A percentile compares a stretch with the other conserved stretches of the same genome.
phyloP scores from a whole-genome alignment of 2,888 invertebrate genomes.

The Trachelus tabidus region DNA sequence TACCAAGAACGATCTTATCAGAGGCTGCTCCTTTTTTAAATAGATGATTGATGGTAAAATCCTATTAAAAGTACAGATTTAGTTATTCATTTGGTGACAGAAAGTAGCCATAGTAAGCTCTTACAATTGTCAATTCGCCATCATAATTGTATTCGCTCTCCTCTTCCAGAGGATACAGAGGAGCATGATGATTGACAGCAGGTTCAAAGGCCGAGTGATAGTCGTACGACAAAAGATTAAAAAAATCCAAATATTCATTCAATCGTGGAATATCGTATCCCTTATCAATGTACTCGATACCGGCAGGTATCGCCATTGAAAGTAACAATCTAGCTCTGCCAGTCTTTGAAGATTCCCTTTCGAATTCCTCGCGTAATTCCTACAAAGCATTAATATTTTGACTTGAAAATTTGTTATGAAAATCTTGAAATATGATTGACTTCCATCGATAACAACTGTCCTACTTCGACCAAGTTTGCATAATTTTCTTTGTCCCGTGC shows the following conservation, averaged over 20 bases:
- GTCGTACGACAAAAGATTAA: conserved; percentile 91
- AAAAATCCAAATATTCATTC: conserved; percentile 91
- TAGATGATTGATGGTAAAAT: conserved; percentile 87
- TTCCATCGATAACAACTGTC: background rate
- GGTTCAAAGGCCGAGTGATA: conserved; percentile 94
- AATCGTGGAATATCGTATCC: conserved; percentile 91
- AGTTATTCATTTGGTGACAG: background rate
- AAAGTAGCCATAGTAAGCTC: conserved; percentile 55
- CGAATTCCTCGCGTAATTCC: conserved; percentile 91
- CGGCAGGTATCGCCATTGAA: conserved; percentile 95
- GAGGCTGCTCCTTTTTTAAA: conserved; percentile 82
- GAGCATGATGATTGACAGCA: conserved; percentile 91
- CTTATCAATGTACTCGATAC: conserved; percentile 91
- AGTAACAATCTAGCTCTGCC: conserved; percentile 83
- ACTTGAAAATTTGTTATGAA: conserved; percentile 11
- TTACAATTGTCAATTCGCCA: conserved; percentile 88
- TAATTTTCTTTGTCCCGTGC: conserved; percentile 89
- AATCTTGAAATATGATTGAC: conserved; percentile 7
- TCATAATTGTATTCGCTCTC: conserved; percentile 90
- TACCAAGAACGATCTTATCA: conserved; percentile 85
- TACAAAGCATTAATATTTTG: conserved; percentile 46
- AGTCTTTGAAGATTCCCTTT: conserved; percentile 85
- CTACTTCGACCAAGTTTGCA: conserved; percentile 83
- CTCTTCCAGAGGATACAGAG: conserved; percentile 84
- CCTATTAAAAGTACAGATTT: conserved; percentile 69